phyloP scores from a whole-genome alignment of 2,113 vertebrate species.

The Hyperopisus bebe region DNA sequence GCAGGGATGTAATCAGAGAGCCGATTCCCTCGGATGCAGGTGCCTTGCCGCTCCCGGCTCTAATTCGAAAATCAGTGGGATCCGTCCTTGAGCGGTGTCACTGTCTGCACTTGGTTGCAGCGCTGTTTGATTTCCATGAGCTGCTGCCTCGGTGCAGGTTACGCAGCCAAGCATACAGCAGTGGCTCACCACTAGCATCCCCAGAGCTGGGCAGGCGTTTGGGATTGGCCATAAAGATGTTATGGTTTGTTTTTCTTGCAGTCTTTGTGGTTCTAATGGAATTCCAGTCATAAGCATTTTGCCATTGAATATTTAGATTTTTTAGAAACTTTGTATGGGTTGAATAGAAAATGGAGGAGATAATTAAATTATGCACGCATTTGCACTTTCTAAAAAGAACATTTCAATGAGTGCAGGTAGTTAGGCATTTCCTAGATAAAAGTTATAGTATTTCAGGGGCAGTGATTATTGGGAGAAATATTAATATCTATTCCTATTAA shows the following conservation, averaged over 20 bases:
- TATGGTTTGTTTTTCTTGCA: background rate
- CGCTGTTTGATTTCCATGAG: background rate
- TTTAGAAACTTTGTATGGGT: background rate
- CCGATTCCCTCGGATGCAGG: background rate
- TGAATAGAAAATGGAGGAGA: background rate
- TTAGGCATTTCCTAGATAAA: background rate
- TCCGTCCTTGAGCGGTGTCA: background rate
- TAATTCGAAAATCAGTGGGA: slow-evolving; percentile 5
- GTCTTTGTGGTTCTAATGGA: background rate
- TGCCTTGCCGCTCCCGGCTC: background rate
- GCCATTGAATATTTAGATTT: background rate
- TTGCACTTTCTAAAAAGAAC: background rate
- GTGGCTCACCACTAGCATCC: background rate
- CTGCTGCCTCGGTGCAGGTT: background rate
- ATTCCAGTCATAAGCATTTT: background rate
- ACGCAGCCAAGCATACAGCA: background rate
- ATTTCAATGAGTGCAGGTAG: background rate
- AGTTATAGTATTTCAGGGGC: background rate
- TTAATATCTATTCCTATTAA: background rate
- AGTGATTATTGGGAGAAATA: background rate
- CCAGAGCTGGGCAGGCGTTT: background rate
- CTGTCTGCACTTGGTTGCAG: background rate
- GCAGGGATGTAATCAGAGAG: slow-evolving; percentile 1
- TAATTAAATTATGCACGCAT: background rate
- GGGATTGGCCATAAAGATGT: background rate